These are phyloP conservation scores for Epizoanthus rinbou DNA, from an alignment of 92 coral and sea anemone species.

Conservation along the genomic window DNA sequence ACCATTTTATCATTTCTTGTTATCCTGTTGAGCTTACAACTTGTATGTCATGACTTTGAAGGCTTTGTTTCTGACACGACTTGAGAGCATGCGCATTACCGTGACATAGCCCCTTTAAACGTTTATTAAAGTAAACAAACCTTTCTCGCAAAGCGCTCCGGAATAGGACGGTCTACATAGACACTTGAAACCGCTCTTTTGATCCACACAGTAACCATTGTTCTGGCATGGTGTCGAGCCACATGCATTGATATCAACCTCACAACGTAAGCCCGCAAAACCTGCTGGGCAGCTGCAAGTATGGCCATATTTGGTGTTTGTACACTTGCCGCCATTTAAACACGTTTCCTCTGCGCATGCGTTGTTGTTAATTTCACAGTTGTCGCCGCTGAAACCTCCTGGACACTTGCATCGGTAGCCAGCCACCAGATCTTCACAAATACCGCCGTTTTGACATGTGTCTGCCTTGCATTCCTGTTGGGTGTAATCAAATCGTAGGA, in stretches of 20 bases:
- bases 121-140: conserved; percentile 42
- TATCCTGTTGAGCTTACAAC: too few species aligned
- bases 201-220: conserved; percentile 85
- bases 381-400: conserved; percentile 82
- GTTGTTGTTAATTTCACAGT: conserved; percentile 80
- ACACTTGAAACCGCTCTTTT: conserved; percentile 75
- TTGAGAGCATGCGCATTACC: too few species aligned
- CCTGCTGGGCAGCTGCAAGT: conserved; percentile 76
- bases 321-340: conserved; percentile 74
- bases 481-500: background rate
- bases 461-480: conserved; percentile 77
- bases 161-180: conserved; percentile 79
- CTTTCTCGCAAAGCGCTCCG: conserved; percentile 82
- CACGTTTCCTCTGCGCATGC: conserved; percentile 90
- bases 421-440: conserved; percentile 62
- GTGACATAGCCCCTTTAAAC: too few species aligned
- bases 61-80: too few species aligned
- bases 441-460: conserved; percentile 89
- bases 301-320: conserved; percentile 73
- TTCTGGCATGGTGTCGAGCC: conserved; percentile 84
- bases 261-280: conserved; percentile 78
- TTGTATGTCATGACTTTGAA: too few species aligned
- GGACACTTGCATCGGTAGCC: conserved; percentile 77
- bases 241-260: conserved; percentile 79
- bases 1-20: too few species aligned